Percentiles rank a stretch among this genome's conserved stretches.
Evolutionary conservation across 2,113 vertebrate genomes (phyloP).

Genomic region (Tautogolabrus adspersus): DNA sequence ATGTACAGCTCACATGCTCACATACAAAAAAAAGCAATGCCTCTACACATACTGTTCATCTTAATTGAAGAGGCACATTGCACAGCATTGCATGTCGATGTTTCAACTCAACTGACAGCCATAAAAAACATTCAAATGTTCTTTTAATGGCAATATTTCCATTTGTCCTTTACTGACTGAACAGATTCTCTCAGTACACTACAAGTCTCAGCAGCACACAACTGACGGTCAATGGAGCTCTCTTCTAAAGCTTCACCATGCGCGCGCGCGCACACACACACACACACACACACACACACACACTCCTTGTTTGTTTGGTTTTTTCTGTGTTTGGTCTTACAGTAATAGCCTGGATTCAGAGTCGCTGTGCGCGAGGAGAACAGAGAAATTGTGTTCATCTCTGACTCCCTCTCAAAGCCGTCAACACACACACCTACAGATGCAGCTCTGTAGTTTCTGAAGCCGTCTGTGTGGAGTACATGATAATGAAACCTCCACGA

Average conservation of each 20-base stretch:
- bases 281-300: neutral
- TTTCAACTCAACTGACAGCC: too few relatives aligned
- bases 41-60: neutral
- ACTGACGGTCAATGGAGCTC: conserved; percentile 43
- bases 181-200: too few relatives aligned
- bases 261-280: neutral
- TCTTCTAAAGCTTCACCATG: conserved; percentile 30
- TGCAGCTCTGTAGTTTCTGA: neutral
- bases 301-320: conserved; percentile 37
- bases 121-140: too few relatives aligned
- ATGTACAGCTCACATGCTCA: too few relatives aligned
- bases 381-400: conserved; percentile 7
- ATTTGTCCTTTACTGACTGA: too few relatives aligned
- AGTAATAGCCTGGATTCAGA: conserved; percentile 47
- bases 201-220: neutral
- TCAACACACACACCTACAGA: conserved; percentile 1
- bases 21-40: too few relatives aligned
- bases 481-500: neutral
- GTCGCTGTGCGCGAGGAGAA: conserved; percentile 22
- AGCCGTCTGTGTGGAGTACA: neutral
- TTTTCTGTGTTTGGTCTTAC: conserved; percentile 45
- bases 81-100: too few relatives aligned
- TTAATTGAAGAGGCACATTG: neutral
- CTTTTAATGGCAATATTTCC: too few relatives aligned
- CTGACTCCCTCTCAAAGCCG: neutral